Evolutionary conservation across 2,113 vertebrate species (phyloP).

Genomic region (Neolamprologus ventralis): DNA sequence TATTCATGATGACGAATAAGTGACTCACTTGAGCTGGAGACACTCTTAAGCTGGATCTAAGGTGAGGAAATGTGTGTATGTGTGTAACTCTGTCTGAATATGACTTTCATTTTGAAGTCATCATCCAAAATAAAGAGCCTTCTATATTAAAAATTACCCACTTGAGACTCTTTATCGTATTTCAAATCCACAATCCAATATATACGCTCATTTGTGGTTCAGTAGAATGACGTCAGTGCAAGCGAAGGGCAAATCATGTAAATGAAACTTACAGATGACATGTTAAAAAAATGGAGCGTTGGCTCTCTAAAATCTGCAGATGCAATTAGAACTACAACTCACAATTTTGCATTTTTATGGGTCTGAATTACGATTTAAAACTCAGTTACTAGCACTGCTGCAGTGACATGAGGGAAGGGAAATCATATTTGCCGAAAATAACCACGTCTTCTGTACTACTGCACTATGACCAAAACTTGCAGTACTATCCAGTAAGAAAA

Average conservation of each 20-base stretch:
- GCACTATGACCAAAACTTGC: rapidly evolving
- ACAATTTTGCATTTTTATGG: neutral
- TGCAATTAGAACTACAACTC: neutral
- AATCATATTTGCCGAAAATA: neutral
- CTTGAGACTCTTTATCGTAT: neutral
- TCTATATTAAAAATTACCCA: neutral
- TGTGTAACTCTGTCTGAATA: neutral
- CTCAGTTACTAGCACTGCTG: neutral
- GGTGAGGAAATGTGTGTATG: neutral
- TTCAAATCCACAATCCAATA: neutral
- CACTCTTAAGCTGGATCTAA: neutral
- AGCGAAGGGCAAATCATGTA: neutral
- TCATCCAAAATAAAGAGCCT: neutral
- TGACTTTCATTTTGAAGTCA: neutral
- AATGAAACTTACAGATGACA: neutral
- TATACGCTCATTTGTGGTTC: neutral
- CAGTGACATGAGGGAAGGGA: neutral
- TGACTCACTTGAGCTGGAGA: constrained; percentile 35
- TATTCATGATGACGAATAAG: constrained; percentile 50
- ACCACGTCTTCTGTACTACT: neutral
- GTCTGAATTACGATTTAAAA: neutral
- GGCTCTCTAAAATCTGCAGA: neutral
- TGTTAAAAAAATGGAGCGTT: neutral
- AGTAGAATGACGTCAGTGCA: neutral
- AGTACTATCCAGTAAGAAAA: neutral